phyloP scores from a whole-genome alignment of 2,797 vertebrate species.

The Anolis apletophallus region DNA sequence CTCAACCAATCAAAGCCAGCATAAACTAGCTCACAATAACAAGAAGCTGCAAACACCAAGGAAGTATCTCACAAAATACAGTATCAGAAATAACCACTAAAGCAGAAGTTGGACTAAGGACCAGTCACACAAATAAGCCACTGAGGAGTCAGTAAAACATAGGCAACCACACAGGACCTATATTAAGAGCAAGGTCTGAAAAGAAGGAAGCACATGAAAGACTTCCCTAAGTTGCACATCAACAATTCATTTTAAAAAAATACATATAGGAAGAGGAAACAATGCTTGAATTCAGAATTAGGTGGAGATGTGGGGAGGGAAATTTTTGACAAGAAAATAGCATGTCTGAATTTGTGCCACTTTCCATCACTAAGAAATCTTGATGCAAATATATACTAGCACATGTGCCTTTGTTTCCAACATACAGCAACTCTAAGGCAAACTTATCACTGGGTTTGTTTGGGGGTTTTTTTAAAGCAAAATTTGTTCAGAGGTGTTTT shows the following conservation, averaged over 20 bases:
- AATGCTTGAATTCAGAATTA: neutral
- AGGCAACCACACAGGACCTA: neutral
- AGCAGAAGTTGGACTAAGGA: neutral
- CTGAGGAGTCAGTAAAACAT: neutral
- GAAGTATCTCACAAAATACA: neutral
- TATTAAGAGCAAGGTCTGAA: neutral
- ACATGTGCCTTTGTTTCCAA: too few relatives aligned
- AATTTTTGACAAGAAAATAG: neutral
- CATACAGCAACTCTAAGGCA: too few relatives aligned
- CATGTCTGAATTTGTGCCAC: neutral
- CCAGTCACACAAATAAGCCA: neutral
- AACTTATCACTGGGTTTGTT: too few relatives aligned
- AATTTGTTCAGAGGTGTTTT: too few relatives aligned
- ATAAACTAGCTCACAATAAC: neutral
- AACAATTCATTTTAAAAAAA: slow-evolving; percentile 5
- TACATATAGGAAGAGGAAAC: neutral
- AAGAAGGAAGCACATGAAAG: slow-evolving; percentile 1
- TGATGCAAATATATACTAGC: neutral
- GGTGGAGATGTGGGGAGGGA: too few relatives aligned
- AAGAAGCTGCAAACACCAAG: neutral
- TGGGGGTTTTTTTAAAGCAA: too few relatives aligned
- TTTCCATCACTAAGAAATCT: neutral
- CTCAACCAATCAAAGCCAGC: neutral
- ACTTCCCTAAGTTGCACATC: neutral
- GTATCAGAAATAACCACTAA: slow-evolving; percentile 12